A percentile compares a stretch with the other conserved stretches of the same genome.
Evolutionary conservation across 2,888 invertebrate species (phyloP).

Genomic region (Pollenia amentaria): DNA sequence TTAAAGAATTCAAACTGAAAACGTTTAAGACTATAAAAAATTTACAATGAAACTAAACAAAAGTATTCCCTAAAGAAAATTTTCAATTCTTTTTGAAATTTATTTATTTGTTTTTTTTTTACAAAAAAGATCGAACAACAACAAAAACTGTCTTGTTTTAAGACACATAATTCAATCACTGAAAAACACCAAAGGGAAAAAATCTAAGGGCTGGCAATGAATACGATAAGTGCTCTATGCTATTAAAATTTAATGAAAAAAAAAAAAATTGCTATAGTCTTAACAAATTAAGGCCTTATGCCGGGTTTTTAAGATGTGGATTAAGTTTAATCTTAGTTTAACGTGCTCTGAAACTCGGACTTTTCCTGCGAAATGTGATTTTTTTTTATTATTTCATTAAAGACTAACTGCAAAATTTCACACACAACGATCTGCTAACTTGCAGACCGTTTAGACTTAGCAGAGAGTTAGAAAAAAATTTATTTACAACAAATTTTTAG

Average conservation of each 20-base stretch:
- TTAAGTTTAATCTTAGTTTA: too few relatives aligned
- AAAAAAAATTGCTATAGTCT: too few relatives aligned
- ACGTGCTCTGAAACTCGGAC: too few relatives aligned
- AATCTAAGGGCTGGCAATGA: not conserved
- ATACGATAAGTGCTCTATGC: not conserved
- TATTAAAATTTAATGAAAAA: not conserved
- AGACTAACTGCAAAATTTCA: too few relatives aligned
- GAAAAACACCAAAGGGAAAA: not conserved
- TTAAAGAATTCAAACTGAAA: constrained; percentile 13
- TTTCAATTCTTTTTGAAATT: not conserved
- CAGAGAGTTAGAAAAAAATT: too few relatives aligned
- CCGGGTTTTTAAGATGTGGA: too few relatives aligned
- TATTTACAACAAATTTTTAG: too few relatives aligned
- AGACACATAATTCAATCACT: constrained; percentile 49
- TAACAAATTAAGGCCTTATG: too few relatives aligned
- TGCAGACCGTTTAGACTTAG: too few relatives aligned
- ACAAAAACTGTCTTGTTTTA: constrained; percentile 27
- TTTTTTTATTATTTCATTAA: too few relatives aligned
- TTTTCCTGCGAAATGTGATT: too few relatives aligned
- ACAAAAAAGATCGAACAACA: constrained; percentile 7
- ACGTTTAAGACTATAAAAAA: constrained; percentile 19
- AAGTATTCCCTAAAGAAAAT: constrained; percentile 33
- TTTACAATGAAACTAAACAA: constrained; percentile 12
- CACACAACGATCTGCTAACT: too few relatives aligned
- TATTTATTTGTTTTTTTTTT: not conserved